phyloP scores from a whole-genome alignment of 2,888 invertebrate genomes.

The Seira musarum region DNA sequence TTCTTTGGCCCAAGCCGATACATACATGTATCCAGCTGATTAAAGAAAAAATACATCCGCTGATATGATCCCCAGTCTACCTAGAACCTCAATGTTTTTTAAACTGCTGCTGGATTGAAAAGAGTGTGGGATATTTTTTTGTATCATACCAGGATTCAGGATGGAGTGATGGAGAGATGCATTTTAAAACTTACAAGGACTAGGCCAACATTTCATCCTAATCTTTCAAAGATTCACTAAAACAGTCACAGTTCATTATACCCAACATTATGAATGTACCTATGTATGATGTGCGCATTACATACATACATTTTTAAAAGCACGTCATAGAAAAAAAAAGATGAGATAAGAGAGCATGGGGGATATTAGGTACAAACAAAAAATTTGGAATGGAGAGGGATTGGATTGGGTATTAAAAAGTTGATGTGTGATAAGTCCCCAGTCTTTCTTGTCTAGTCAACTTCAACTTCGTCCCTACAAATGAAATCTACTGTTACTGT shows the following conservation, averaged over 20 bases:
- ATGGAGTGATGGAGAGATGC: too few species aligned
- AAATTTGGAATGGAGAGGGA: not conserved
- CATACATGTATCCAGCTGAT: slow-evolving; percentile 57
- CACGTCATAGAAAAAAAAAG: not conserved
- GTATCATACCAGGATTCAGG: slow-evolving; percentile 1
- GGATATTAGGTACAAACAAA: not conserved
- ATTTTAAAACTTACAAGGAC: slow-evolving; percentile 15
- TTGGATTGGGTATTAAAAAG: too few species aligned
- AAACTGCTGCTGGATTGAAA: not conserved
- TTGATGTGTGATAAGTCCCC: too few species aligned
- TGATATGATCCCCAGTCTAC: slow-evolving; percentile 27
- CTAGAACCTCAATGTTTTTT: slow-evolving; percentile 7
- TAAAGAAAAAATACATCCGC: slow-evolving; percentile 48
- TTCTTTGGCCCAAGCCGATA: slow-evolving; percentile 16
- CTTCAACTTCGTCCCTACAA: too few species aligned
- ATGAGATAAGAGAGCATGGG: slow-evolving; percentile 5
- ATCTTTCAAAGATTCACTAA: slow-evolving; percentile 31
- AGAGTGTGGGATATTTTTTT: slow-evolving; percentile 25
- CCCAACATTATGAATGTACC: slow-evolving; percentile 32
- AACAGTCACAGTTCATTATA: not conserved
- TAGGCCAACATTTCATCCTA: slow-evolving; percentile 52
- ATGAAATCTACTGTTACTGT: too few species aligned
- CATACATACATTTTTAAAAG: not conserved
- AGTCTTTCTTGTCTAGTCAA: too few species aligned
- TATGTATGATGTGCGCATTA: not conserved